Evolutionary conservation across 2,888 invertebrate genomes (phyloP).

Genomic region (Mystacides longicornis): DNA sequence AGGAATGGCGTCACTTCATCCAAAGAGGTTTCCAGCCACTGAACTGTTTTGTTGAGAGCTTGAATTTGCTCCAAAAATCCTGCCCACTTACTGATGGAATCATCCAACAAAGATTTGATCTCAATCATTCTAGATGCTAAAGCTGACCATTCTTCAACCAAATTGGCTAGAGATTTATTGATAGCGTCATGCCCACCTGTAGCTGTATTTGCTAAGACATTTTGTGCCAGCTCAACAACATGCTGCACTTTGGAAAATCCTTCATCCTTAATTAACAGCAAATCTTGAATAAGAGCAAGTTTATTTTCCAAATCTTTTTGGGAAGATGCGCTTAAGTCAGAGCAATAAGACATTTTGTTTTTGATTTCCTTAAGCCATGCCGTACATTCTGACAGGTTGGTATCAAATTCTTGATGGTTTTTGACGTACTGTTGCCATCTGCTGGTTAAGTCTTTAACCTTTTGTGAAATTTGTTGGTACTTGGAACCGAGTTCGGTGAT

Average conservation of each 20-base stretch:
- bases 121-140: conserved; percentile 84
- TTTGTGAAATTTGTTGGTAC: conserved; percentile 83
- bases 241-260: conserved; percentile 83
- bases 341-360: conserved; percentile 80
- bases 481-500: conserved; percentile 87
- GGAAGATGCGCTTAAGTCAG: conserved; percentile 71
- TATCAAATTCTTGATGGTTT: conserved; percentile 81
- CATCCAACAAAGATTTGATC: conserved; percentile 79
- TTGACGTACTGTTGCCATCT: conserved; percentile 91
- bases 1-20: conserved; percentile 69
- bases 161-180: conserved; percentile 69
- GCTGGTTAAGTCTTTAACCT: conserved; percentile 82
- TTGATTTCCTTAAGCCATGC: conserved; percentile 79
- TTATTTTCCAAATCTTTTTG: conserved; percentile 83
- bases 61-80: conserved; percentile 85
- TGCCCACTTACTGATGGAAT: conserved; percentile 86
- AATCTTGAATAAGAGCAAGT: conserved; percentile 75
- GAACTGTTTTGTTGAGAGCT: conserved; percentile 73
- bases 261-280: conserved; percentile 86
- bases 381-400: conserved; percentile 68
- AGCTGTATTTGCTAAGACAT: conserved; percentile 84
- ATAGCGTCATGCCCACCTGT: conserved; percentile 81
- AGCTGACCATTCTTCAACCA: conserved; percentile 88
- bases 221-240: conserved; percentile 85
- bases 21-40: conserved; percentile 66